These are phyloP conservation scores for Channallabes apus DNA, from an alignment of 2,797 vertebrate genomes.

Conservation along the genomic window DNA sequence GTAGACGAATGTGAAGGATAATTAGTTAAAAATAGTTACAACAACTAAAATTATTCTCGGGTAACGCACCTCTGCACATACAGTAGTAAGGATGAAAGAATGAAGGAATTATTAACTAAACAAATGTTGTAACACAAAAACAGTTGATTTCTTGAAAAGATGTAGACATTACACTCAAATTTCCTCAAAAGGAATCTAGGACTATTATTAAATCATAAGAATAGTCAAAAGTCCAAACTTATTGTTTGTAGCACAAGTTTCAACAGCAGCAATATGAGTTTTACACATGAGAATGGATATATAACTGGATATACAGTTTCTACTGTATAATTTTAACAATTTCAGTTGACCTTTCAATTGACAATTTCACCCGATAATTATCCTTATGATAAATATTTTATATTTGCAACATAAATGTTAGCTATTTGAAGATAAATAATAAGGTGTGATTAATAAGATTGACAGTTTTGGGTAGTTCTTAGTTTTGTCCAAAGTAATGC, in stretches of 20 bases:
- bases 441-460: too few relatives aligned
- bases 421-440: too few relatives aligned
- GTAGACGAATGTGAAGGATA: background rate
- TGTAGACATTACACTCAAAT: background rate
- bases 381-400: too few relatives aligned
- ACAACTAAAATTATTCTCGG: background rate
- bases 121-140: background rate
- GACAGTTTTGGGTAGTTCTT: too few relatives aligned
- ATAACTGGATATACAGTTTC: too few relatives aligned
- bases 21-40: background rate
- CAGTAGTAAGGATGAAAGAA: background rate
- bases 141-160: background rate
- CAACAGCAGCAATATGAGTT: background rate
- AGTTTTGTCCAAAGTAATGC: too few relatives aligned
- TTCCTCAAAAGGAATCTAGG: background rate
- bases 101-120: background rate
- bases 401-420: too few relatives aligned
- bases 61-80: background rate
- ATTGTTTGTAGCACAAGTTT: background rate
- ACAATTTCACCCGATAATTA: too few relatives aligned
- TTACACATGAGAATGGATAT: too few relatives aligned
- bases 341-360: too few relatives aligned
- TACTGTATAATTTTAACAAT: too few relatives aligned
- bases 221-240: background rate
- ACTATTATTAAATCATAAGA: background rate